Base-by-base conservation (phyloP, 1,140 invertebrate species). In the Stenopsyche tienmushanensis region DNA sequence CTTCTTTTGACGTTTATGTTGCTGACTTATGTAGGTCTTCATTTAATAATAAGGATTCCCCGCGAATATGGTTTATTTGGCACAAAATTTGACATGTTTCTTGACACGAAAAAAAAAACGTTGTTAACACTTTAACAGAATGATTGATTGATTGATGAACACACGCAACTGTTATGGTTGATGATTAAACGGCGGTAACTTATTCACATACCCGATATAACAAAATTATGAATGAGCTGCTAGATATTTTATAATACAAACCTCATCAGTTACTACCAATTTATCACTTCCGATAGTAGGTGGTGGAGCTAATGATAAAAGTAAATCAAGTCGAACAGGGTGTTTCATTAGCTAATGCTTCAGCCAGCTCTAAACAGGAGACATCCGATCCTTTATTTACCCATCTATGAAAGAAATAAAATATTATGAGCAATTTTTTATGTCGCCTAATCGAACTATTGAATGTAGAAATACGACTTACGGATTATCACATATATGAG, bases 401-500 rank as follows among this genome's bases (percentile, higher is more conserved):
- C 90, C 90, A 92, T 1, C 80, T 82, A 62, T 7, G 64, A 41
- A 66, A 5, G 15, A 23, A 45, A 10, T 15, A 45, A 45, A 45
- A 45, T 45, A 45, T 45, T 10, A 10, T 39, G 29, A n/a, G 5
- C 13, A 8, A 8, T 8, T 39, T 39, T 39, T 8, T 5, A 39
- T 39, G 5, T 45, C 18, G 17, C 47, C 1, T 18, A 21, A 50
- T 21, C 15, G 15, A 18, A 34, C 8, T 59, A 59, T 44, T 18
- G 20, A 45, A 25, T 34, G 44, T 20, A n/a, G 5, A 53, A 25
- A 3, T 18, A n/a, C n/a, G 25, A 65, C 79, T 78, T 72, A 82
- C 91, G 92, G 92, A 82, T 99, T 93, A 20, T 87, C 86, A 74
- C 96, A 97, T 41, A 99, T 96, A 75, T 94, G 93, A 68, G 92